A percentile compares a stretch with the other conserved stretches of the same genome.
phyloP scores from a whole-genome alignment of 2,113 vertebrate species.

The Nicator chloris region DNA sequence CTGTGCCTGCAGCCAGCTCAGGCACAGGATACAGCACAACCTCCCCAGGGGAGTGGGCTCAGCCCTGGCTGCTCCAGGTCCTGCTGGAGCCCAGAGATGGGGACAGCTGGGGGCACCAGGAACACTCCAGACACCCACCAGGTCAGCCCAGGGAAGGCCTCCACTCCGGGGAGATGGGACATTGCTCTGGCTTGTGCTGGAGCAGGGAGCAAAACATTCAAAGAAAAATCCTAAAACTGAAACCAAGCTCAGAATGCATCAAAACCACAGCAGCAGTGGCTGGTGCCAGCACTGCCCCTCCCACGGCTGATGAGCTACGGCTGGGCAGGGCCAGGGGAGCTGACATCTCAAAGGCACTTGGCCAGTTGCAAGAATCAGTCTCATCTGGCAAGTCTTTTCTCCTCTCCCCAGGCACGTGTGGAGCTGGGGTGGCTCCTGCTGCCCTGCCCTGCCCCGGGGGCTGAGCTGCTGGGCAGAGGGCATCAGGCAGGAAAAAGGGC shows the following conservation, averaged over 20 bases:
- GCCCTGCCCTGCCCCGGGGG: neutral
- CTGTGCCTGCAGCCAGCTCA: neutral
- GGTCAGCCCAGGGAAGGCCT: neutral
- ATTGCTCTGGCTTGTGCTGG: neutral
- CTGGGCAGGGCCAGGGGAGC: neutral
- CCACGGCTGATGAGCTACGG: accelerated
- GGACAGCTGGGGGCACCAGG: neutral
- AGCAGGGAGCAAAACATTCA: neutral
- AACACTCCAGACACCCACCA: too few relatives aligned
- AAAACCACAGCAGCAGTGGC: accelerated
- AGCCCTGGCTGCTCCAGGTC: neutral
- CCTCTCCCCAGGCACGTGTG: neutral
- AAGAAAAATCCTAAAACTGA: neutral
- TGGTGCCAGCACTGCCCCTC: neutral
- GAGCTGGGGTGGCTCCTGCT: neutral
- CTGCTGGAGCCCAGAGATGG: neutral
- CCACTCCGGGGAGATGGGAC: neutral
- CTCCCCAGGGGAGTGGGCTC: neutral
- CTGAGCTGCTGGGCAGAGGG: neutral
- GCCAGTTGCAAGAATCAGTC: neutral
- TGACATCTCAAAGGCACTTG: neutral
- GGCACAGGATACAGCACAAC: accelerated
- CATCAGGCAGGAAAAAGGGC: neutral
- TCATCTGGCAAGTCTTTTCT: neutral
- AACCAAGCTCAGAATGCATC: neutral